Evolutionary conservation across 1,140 invertebrate genomes (phyloP).

Genomic region (Bombus difficillimus): DNA sequence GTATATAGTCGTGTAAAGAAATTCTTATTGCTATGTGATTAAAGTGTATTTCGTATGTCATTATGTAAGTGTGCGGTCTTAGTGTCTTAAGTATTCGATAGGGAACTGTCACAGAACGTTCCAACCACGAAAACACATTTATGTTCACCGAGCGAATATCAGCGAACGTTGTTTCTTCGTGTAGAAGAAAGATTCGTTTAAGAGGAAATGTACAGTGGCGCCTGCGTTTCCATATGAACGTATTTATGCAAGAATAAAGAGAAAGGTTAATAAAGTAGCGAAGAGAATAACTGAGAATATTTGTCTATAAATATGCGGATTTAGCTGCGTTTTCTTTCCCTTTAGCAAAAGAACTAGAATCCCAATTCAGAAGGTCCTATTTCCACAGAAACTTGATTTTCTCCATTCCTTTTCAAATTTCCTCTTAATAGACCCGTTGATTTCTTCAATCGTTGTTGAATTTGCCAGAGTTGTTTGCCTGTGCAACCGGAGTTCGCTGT

Average conservation of each 20-base stretch:
- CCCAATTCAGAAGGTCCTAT: no score
- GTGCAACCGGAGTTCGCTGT: no score
- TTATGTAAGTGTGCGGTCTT: constrained; percentile 45
- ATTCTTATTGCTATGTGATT: constrained; percentile 55
- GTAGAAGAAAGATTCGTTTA: no score
- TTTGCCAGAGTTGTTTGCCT: neutral
- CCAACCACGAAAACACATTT: no score
- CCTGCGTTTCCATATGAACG: neutral
- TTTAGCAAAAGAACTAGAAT: neutral
- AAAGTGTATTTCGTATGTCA: constrained; percentile 57
- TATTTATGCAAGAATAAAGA: no score
- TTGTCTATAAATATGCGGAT: neutral
- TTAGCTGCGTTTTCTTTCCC: neutral
- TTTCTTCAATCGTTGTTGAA: neutral
- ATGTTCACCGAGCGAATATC: no score
- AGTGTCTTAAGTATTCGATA: constrained; percentile 14
- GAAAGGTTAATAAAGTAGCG: neutral
- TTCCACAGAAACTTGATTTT: neutral
- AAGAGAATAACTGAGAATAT: neutral
- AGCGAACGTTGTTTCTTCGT: neutral
- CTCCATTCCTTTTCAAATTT: neutral
- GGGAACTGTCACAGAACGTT: neutral
- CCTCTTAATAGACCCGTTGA: neutral
- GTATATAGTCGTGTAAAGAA: constrained; percentile 67
- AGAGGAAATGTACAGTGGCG: neutral